These are phyloP conservation scores for Scartelaos histophorus DNA, from an alignment of 2,113 vertebrate genomes.

Conservation along the genomic window DNA sequence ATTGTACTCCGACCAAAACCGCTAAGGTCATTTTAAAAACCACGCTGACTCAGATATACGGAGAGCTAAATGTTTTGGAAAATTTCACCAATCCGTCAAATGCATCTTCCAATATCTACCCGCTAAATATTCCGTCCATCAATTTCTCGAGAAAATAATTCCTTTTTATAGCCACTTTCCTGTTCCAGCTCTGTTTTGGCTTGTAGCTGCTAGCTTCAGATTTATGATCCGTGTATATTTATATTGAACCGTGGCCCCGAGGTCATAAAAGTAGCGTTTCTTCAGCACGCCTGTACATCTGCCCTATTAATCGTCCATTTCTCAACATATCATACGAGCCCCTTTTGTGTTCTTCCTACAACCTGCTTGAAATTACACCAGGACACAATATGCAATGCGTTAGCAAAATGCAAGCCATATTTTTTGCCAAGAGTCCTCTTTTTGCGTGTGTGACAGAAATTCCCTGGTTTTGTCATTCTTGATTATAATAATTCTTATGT, in stretches of 20 bases:
- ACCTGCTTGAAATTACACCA: conserved; percentile 30
- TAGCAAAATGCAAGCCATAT: conserved; percentile 27
- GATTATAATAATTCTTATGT: not conserved
- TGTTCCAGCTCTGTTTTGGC: conserved; percentile 40
- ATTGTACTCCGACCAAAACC: conserved; percentile 4
- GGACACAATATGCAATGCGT: conserved; percentile 31
- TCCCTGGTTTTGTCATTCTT: conserved; percentile 16
- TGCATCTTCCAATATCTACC: not conserved
- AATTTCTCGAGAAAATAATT: conserved; percentile 11
- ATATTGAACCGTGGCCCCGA: conserved; percentile 58
- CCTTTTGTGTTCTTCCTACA: not conserved
- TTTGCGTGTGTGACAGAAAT: conserved; percentile 10
- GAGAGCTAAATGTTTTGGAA: not conserved
- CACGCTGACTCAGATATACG: not conserved
- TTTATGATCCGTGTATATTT: conserved; percentile 69
- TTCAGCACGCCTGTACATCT: conserved; percentile 62
- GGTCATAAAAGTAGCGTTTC: conserved; percentile 70
- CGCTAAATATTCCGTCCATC: conserved; percentile 25
- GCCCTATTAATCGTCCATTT: conserved; percentile 61
- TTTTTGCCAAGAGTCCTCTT: conserved; percentile 20
- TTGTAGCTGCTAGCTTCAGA: conserved; percentile 27
- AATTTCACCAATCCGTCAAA: not conserved
- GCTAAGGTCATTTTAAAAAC: conserved; percentile 7
- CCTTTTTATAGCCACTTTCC: not conserved
- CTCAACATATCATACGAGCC: conserved; percentile 8